Evolutionary conservation across 2,888 invertebrate species (phyloP), one percentile per base, ranked within the genome.

Genomic region (Schrankia costaestrigalis): DNA sequence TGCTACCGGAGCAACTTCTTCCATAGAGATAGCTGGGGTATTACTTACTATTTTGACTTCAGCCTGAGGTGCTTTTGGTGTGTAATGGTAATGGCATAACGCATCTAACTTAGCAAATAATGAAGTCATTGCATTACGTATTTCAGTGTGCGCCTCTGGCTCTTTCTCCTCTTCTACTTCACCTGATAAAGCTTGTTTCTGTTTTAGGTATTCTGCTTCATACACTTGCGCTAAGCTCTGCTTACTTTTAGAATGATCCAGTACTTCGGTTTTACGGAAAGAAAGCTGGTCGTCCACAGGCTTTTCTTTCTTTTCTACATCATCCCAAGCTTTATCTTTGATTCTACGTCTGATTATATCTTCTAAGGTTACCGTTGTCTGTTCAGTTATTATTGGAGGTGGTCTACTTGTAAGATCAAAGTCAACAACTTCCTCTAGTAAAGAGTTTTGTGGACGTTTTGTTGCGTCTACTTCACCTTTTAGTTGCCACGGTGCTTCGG

Each of bases 191-290:
- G 90, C 88, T 44, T 90, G 88, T 58, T 91, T 89, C 65, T 95
- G 93, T 40, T 93, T 89, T 1, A 95, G 78, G 65, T 92, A 97
- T 69, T 96, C 94, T 47, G 94, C 91, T 83, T 99, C 99, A 63
- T 99, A 99, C 26, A 99, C 94, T 81, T 99, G 93, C 0, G 97
- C 95, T 30, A 99, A 89, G 30, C 97, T 97, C 41, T 93, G 88
- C 81, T 98, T 97, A 63, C 97, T 97, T 69, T 98, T 98, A 61
- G 97, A 95, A 56, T 97, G 96, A 76, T 99, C 94, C 25, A 99
- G 81, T 0, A 96, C 91, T 35, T 97, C 89, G 47, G 94, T 92
- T 68, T 98, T 97, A 62, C 96, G 96, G 71, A 93, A 98, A 41
- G 94, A 93, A 25, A 93, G 86, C 1, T 95, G 93, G 7, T 95